Conservation (phyloP, 2,113 vertebrate genomes). For the Sylvia atricapilla region DNA sequence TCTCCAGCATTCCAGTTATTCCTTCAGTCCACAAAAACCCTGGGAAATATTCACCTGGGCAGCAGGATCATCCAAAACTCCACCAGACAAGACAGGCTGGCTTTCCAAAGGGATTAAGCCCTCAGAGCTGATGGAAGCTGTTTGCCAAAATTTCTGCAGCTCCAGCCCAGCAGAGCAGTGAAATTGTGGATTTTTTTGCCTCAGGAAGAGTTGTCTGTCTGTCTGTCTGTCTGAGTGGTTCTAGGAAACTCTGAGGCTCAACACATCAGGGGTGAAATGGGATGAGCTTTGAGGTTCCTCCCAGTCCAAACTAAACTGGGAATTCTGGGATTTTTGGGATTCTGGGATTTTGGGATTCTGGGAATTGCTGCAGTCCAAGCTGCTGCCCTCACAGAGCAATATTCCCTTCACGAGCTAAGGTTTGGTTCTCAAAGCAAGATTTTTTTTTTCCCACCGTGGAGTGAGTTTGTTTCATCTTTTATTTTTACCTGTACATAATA, state of each 20-base stretch:
- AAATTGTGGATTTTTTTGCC: not conserved
- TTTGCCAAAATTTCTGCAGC: not conserved
- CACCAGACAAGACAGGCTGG: not conserved
- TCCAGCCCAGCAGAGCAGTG: not conserved
- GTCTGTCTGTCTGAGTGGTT: not conserved
- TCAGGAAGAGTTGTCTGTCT: not conserved
- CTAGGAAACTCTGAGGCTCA: not conserved
- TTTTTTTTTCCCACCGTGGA: not conserved
- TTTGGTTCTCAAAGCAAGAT: not conserved
- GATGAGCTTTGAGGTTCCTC: not conserved
- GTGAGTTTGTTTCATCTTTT: not conserved
- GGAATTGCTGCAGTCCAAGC: not conserved
- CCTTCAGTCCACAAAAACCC: not conserved
- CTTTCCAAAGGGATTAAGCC: constrained; percentile 1
- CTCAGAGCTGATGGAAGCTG: not conserved
- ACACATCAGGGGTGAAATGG: not conserved
- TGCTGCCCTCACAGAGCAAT: not conserved
- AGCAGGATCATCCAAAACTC: not conserved
- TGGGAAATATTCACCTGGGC: not conserved
- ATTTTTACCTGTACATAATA: not conserved
- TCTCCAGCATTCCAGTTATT: not conserved
- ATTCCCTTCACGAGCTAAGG: not conserved
- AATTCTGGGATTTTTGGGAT: not conserved
- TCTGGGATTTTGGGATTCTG: not conserved
- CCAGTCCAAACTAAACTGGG: not conserved